Base-by-base conservation (phyloP, 92 coral and sea anemone genomes). In the Epizoanthus illoricatus region DNA sequence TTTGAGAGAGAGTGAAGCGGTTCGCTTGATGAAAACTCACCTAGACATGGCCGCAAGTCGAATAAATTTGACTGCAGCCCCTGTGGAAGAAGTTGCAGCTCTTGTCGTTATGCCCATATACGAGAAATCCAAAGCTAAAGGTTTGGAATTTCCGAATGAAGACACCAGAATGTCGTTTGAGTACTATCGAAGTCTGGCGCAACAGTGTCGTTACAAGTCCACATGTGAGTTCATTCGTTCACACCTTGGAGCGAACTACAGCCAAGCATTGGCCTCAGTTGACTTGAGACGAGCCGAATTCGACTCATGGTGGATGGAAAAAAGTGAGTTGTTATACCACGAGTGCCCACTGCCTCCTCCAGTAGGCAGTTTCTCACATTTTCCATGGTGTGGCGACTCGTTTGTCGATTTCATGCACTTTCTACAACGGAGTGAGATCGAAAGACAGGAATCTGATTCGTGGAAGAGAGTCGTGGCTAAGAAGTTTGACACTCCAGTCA, bases 41-140 rank as follows among this genome's bases (percentile, higher is more conserved):
- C 24, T 75, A 9, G 54, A 79, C 56, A 49, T 79, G 73, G 95
- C 88, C 20, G 57, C 47, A 58, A 73, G 70, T 39, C 69, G 80
- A 71, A 85, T 76, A 41, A 65, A 84, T 62, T 59, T 91, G 16
- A 90, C 82, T 20, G 78, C 75, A 45, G 83, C 59, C 4, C 81
- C 95, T 7, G 76, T 86, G 5, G 89, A 89, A 43, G 95, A 91
- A 23, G 90, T 73, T 5, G 92, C 95, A 36, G 85, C 73, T 56
- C 87, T 91, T 60, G 71, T 91, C 56, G 71, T 89, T 40, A 65
- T 73, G 11, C 85, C 83, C 42, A 86, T 90, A 60, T 79, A 63
- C 28, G 90, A 87, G 7, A 91, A 86, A 58, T 79, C 89, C 13
- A 71, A 75, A 76, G 83, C 75, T 42, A 85, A 84, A 75, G 83